Base-by-base conservation (phyloP, 2,888 invertebrate species). In the Caenorhabditis sp. region DNA sequence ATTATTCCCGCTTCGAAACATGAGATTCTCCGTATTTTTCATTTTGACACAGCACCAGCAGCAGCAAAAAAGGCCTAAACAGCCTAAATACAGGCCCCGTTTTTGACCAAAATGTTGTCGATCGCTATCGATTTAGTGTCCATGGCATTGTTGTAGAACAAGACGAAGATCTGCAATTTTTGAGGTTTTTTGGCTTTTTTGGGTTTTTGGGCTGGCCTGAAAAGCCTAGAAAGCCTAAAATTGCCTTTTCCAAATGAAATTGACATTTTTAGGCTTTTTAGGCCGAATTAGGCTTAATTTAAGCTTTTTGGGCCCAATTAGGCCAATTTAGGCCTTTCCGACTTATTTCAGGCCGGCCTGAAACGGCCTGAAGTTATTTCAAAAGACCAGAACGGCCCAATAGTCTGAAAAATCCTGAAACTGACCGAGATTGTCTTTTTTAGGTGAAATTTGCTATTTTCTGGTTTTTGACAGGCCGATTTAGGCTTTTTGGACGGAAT, bases 51-150 rank as follows among this genome's bases (percentile, higher is more conserved):
- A 51, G 51, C 51, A 51, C 51, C 51, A 24, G 51, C 11, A 47
- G 47, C 47, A 47, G 6, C 2, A 47, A n/a, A 3, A 3, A 18
- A 24, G 50, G 20, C 35, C 13, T 18, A 51, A 24, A 35, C 11
- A 32, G 15, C n/a, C 32, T 60, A 76, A 32, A 76, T 76, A 69
- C 80, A 80, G 8, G 65, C 61, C 6, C 82, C 82, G 22, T 64
- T 65, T 47, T 70, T 70, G 11, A 84, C 76, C 11, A 78, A 62
- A 62, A 88, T 87, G 40, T 88, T 88, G 53, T 88, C 88, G 40
- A 88, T 81, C 1, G 88, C 88, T 11, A 88, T 80, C 1, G 87
- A 86, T 79, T 88, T 88, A 1, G 64, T 53, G 1, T 72, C 68
- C 13, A 64, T 61, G 22, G 80, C 60, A 18, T 58, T 78, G 69